A percentile compares a stretch with the other conserved stretches of the same genome.
These are phyloP conservation scores for Lanius ludovicianus DNA, from an alignment of 2,113 vertebrate genomes.

Conservation along the genomic window DNA sequence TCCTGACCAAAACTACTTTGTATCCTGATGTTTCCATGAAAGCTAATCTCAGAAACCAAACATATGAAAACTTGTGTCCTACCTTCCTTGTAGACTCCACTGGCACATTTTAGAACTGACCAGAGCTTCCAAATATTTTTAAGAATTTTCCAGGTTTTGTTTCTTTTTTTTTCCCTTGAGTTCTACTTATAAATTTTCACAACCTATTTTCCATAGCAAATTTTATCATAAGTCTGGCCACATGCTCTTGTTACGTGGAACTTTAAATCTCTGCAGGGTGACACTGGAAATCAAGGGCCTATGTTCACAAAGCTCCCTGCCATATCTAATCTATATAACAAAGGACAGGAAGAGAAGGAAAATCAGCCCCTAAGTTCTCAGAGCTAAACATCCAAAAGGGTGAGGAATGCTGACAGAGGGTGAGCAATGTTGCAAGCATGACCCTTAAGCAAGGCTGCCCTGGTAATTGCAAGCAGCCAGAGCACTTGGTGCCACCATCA, in stretches of 20 bases:
- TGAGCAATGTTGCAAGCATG: accelerated
- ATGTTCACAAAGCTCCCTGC: background rate
- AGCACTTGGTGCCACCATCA: accelerated
- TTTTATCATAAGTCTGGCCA: background rate
- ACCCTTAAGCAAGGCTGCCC: background rate
- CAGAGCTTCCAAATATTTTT: background rate
- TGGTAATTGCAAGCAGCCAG: background rate
- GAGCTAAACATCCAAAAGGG: background rate
- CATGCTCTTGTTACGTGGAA: background rate
- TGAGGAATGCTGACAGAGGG: background rate
- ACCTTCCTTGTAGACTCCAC: background rate
- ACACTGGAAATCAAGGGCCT: background rate
- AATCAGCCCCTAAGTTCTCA: background rate
- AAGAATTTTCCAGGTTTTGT: background rate
- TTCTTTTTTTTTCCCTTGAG: background rate
- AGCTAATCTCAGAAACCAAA: background rate
- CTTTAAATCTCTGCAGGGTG: background rate
- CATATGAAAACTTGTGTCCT: background rate
- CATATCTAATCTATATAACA: conserved; percentile 9
- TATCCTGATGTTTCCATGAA: background rate
- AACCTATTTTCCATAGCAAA: background rate
- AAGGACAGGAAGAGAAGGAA: background rate
- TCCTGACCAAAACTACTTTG: background rate
- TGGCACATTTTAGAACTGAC: background rate
- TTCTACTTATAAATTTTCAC: background rate